Conservation (phyloP, 2,888 invertebrate species). For the Euspilapteryx auroguttella region DNA sequence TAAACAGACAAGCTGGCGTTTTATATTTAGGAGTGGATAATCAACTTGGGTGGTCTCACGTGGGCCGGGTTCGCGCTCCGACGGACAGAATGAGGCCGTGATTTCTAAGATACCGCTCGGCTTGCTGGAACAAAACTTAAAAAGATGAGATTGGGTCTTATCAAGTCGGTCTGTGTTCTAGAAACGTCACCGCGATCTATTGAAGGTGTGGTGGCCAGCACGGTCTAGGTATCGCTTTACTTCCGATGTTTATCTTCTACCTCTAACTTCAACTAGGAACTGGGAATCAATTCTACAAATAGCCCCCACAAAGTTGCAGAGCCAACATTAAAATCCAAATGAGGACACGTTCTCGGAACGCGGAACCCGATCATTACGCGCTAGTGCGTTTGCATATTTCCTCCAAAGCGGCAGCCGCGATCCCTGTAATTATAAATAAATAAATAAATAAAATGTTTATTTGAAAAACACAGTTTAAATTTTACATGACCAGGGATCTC, state of each 20-base stretch:
- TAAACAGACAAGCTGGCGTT: slow-evolving; percentile 35
- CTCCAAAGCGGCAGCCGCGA: slow-evolving; percentile 6
- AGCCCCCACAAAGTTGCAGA: no score
- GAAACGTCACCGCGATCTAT: slow-evolving; percentile 32
- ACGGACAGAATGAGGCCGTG: slow-evolving; percentile 43
- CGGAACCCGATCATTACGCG: slow-evolving; percentile 2
- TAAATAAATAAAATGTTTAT: no score
- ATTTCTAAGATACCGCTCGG: slow-evolving; percentile 40
- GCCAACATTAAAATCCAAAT: no score
- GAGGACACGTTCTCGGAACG: no score
- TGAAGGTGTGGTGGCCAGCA: no score
- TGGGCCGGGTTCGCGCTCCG: slow-evolving; percentile 19
- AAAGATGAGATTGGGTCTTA: slow-evolving; percentile 47
- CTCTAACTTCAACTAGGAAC: no score
- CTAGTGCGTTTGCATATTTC: slow-evolving; percentile 2
- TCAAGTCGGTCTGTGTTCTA: slow-evolving; percentile 22
- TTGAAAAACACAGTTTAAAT: no score
- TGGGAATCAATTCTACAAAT: no score
- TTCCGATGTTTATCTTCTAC: no score
- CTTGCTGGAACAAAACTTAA: slow-evolving; percentile 43
- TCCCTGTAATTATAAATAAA: slow-evolving; percentile 33
- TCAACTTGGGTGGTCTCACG: slow-evolving; percentile 45
- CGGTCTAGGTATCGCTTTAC: no score
- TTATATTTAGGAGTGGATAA: slow-evolving; percentile 40
- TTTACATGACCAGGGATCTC: no score